phyloP scores from a whole-genome alignment of 2,797 vertebrate genomes.

The Novumbra hubbsi region DNA sequence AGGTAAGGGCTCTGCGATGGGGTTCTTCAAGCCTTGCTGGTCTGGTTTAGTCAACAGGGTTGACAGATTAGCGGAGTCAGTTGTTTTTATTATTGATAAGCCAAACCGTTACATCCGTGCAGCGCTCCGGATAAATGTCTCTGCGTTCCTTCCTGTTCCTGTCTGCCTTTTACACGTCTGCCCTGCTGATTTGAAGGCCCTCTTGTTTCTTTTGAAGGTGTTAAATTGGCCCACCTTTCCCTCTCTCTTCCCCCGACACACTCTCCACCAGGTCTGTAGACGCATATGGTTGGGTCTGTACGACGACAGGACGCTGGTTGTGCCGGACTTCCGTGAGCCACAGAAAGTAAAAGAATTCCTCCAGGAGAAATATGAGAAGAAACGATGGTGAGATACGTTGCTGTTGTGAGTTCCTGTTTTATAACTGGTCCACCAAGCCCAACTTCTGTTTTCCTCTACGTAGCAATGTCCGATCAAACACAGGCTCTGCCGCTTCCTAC shows the following conservation, averaged over 20 bases:
- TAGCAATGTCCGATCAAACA: background rate
- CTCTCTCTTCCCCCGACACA: slow-evolving; percentile 31
- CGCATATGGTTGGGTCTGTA: slow-evolving; percentile 99
- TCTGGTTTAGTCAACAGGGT: background rate
- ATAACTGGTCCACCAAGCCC: background rate
- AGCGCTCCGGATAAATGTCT: background rate
- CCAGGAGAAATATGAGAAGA: slow-evolving; percentile 99
- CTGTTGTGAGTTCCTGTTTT: background rate
- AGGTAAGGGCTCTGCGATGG: slow-evolving; percentile 73
- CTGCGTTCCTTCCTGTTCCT: background rate
- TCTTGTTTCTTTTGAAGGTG: background rate
- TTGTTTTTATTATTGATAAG: background rate
- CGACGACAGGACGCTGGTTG: slow-evolving; percentile 96
- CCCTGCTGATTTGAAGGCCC: background rate
- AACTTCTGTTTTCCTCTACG: background rate
- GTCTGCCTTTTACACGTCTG: background rate
- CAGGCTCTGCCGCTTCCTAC: background rate
- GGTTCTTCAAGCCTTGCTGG: background rate
- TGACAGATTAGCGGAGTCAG: background rate
- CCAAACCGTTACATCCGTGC: too few relatives aligned
- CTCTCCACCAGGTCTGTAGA: slow-evolving; percentile 87
- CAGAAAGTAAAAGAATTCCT: slow-evolving; percentile 99
- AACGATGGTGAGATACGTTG: slow-evolving; percentile 87
- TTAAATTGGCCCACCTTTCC: slow-evolving; percentile 57
- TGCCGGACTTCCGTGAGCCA: slow-evolving; percentile 99